phyloP scores from a whole-genome alignment of 2,888 invertebrate species.

The Tethea ocularis region DNA sequence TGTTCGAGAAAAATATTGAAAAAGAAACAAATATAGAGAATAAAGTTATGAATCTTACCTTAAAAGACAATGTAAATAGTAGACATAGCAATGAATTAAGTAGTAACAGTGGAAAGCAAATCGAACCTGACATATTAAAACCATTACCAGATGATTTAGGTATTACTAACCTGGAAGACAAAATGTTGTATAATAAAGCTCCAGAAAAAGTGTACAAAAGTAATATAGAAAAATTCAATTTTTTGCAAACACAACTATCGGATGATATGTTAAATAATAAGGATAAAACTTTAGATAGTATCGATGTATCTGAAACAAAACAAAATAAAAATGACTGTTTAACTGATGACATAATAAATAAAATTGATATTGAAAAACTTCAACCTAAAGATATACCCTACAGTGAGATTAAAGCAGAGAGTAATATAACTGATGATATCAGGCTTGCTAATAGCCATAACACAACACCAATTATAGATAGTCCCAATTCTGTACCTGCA shows the following conservation, averaged over 20 bases:
- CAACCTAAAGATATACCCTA: slow-evolving; percentile 24
- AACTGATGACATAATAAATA: slow-evolving; percentile 29
- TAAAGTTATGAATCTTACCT: slow-evolving; percentile 64
- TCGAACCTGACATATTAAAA: slow-evolving; percentile 43
- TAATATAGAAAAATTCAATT: slow-evolving; percentile 69
- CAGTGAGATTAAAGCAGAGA: slow-evolving; percentile 45
- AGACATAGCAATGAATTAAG: slow-evolving; percentile 52
- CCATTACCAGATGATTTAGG: slow-evolving; percentile 25
- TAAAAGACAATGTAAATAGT: slow-evolving; percentile 62
- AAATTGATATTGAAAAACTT: slow-evolving; percentile 27
- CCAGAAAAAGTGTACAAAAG: slow-evolving; percentile 70
- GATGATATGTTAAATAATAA: slow-evolving; percentile 36
- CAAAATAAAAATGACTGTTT: slow-evolving; percentile 44
- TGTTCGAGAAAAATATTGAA: slow-evolving; percentile 75
- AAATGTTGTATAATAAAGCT: slow-evolving; percentile 32
- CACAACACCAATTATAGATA: slow-evolving; percentile 26
- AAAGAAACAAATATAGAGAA: slow-evolving; percentile 60
- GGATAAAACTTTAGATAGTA: slow-evolving; percentile 41
- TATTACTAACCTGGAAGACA: slow-evolving; percentile 28
- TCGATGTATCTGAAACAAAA: slow-evolving; percentile 35
- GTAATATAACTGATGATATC: slow-evolving; percentile 71
- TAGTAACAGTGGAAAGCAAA: slow-evolving; percentile 42
- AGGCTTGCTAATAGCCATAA: slow-evolving; percentile 61
- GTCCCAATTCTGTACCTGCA: slow-evolving; percentile 22
- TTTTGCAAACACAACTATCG: slow-evolving; percentile 72